Evolutionary conservation across 2,113 vertebrate species (phyloP).

Genomic region (Ctenomys sociabilis): DNA sequence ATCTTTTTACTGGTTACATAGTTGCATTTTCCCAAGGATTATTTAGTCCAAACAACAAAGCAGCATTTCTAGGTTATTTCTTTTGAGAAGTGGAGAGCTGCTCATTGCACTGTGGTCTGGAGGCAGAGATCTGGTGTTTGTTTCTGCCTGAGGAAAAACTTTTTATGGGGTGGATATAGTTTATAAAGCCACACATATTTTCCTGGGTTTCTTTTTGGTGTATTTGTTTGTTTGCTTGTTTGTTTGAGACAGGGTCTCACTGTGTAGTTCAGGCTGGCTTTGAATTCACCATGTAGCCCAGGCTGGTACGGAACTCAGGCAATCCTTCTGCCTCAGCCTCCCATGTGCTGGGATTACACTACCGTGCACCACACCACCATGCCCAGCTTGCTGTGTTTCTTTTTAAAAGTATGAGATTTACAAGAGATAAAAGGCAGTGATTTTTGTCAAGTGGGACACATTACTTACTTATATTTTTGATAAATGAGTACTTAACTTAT

Average conservation of each 20-base stretch:
- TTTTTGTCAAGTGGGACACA: neutral
- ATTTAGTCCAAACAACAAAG: neutral
- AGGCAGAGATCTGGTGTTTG: neutral
- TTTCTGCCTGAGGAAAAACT: constrained; percentile 19
- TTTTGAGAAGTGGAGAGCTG: neutral
- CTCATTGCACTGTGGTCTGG: neutral
- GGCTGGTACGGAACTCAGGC: neutral
- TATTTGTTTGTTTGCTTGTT: neutral
- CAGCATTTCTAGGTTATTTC: neutral
- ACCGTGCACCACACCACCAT: neutral
- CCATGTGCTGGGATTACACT: neutral
- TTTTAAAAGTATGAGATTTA: neutral
- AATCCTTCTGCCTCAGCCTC: neutral
- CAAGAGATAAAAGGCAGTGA: neutral
- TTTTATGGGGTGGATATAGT: neutral
- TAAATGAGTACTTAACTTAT: constrained; percentile 1
- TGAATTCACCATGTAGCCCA: neutral
- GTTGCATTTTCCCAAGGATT: neutral
- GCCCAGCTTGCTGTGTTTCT: neutral
- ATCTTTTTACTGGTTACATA: neutral
- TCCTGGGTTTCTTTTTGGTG: neutral
- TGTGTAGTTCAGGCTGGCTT: neutral
- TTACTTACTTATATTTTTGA: constrained; percentile 17
- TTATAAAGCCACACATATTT: neutral
- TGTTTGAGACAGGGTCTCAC: neutral